Conservation (phyloP, 2,888 invertebrate genomes). For the Philereme vetulata region DNA sequence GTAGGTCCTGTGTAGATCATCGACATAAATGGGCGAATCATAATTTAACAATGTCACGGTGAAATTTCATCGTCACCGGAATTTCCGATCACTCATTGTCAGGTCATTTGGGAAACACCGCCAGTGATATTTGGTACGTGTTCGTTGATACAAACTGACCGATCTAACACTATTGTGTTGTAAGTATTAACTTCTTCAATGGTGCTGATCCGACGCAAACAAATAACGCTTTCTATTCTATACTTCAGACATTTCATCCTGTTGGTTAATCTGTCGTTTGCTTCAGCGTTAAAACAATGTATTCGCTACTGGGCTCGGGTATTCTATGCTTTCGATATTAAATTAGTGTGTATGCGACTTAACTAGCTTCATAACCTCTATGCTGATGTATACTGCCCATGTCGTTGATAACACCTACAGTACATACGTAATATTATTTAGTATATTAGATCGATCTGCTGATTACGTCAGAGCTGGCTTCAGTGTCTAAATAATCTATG, state of each 20-base stretch:
- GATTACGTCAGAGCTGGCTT: slow-evolving; percentile 81
- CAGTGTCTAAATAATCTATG: slow-evolving; percentile 82
- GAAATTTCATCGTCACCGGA: slow-evolving; percentile 41
- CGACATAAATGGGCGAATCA: slow-evolving; percentile 53
- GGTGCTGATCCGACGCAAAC: slow-evolving; percentile 71
- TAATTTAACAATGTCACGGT: slow-evolving; percentile 43
- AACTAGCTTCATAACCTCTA: slow-evolving; percentile 81
- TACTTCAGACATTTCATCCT: slow-evolving; percentile 77
- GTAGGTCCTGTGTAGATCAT: slow-evolving; percentile 73
- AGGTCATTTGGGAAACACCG: slow-evolving; percentile 67
- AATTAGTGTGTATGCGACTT: slow-evolving; percentile 82
- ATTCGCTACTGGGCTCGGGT: slow-evolving; percentile 82
- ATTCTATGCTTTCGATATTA: slow-evolving; percentile 83
- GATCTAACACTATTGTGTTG: slow-evolving; percentile 75
- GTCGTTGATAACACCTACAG: slow-evolving; percentile 73
- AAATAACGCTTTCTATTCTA: slow-evolving; percentile 74
- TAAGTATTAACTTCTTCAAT: slow-evolving; percentile 77
- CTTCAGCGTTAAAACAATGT: slow-evolving; percentile 81
- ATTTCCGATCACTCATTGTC: slow-evolving; percentile 63
- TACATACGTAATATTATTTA: slow-evolving; percentile 71
- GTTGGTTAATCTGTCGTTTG: slow-evolving; percentile 80
- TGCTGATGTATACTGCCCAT: slow-evolving; percentile 80
- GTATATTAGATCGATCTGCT: slow-evolving; percentile 80
- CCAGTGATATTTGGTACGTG: slow-evolving; percentile 65
- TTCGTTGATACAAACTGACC: slow-evolving; percentile 59